Evolutionary conservation across 2,113 vertebrate genomes (phyloP).

Genomic region (Scomber japonicus): DNA sequence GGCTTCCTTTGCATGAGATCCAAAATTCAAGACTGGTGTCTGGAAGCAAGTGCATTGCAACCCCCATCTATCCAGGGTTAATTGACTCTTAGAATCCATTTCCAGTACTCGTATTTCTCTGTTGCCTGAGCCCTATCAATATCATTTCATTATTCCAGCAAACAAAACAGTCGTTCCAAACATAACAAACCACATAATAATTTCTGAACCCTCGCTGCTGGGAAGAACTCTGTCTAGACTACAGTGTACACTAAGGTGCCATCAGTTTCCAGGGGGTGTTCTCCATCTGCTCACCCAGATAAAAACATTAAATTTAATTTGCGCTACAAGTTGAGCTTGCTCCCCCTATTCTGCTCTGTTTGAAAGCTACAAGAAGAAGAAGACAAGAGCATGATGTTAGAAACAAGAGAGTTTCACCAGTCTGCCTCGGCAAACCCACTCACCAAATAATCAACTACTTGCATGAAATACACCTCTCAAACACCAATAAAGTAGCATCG

Average conservation of each 20-base stretch:
- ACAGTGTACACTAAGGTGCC: slow-evolving; percentile 26
- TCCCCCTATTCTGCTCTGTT: slow-evolving; percentile 24
- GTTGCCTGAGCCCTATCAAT: slow-evolving; percentile 69
- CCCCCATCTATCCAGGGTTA: slow-evolving; percentile 77
- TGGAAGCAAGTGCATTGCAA: slow-evolving; percentile 66
- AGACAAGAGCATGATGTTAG: slow-evolving; percentile 29
- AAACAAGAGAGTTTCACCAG: slow-evolving; percentile 40
- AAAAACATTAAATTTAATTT: slow-evolving; percentile 63
- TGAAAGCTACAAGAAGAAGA: slow-evolving; percentile 12
- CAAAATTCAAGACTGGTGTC: slow-evolving; percentile 67
- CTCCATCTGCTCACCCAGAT: slow-evolving; percentile 70
- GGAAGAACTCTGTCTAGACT: slow-evolving; percentile 41
- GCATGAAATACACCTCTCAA: slow-evolving; percentile 12
- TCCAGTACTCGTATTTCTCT: slow-evolving; percentile 62
- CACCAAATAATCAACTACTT: slow-evolving; percentile 45
- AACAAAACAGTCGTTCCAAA: slow-evolving; percentile 71
- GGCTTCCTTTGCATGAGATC: slow-evolving; percentile 60
- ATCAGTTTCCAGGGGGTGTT: slow-evolving; percentile 48
- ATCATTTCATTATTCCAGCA: slow-evolving; percentile 75
- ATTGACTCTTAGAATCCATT: slow-evolving; percentile 83
- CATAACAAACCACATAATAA: slow-evolving; percentile 67
- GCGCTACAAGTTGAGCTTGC: slow-evolving; percentile 34
- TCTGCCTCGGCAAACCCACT: slow-evolving; percentile 36
- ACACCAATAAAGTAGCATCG: neutral
- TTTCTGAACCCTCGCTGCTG: slow-evolving; percentile 51